Percentiles rank a stretch among this genome's conserved stretches.
phyloP scores from a whole-genome alignment of 1,140 invertebrate species.

The Metopolophium dirhodum region DNA sequence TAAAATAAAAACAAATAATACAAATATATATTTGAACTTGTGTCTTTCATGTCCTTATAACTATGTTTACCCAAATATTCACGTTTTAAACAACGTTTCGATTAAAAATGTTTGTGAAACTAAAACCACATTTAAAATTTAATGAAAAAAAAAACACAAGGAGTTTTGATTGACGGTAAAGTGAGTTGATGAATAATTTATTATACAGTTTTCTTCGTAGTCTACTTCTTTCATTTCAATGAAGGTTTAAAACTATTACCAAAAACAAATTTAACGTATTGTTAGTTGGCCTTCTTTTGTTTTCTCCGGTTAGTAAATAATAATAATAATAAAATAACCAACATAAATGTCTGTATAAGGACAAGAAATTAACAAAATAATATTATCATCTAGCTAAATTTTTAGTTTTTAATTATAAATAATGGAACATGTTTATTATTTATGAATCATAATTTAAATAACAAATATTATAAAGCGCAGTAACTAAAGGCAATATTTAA shows the following conservation, averaged over 20 bases:
- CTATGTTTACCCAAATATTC: not conserved
- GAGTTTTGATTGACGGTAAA: constrained; percentile 24
- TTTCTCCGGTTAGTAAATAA: not conserved
- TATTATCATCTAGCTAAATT: not conserved
- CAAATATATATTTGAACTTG: not conserved
- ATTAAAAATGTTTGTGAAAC: not conserved
- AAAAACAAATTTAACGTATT: constrained; percentile 25
- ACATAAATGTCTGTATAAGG: not conserved
- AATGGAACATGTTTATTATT: not conserved
- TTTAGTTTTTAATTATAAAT: constrained; percentile 14
- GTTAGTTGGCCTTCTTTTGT: not conserved
- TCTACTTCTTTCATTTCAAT: not conserved
- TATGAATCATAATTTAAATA: constrained; percentile 20
- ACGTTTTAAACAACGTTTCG: not conserved
- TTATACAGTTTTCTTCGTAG: not conserved
- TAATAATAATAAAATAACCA: not conserved
- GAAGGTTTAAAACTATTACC: constrained; percentile 24
- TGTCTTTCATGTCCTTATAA: not conserved
- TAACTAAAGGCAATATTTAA: not conserved
- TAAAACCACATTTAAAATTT: constrained; percentile 58
- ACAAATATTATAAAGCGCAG: not conserved
- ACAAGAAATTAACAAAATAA: not conserved
- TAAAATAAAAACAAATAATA: not conserved
- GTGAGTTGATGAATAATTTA: constrained; percentile 38
- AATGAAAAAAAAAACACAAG: constrained; percentile 20